Base-by-base conservation (phyloP, 2,113 vertebrate genomes). In the Gambusia holbrooki region DNA sequence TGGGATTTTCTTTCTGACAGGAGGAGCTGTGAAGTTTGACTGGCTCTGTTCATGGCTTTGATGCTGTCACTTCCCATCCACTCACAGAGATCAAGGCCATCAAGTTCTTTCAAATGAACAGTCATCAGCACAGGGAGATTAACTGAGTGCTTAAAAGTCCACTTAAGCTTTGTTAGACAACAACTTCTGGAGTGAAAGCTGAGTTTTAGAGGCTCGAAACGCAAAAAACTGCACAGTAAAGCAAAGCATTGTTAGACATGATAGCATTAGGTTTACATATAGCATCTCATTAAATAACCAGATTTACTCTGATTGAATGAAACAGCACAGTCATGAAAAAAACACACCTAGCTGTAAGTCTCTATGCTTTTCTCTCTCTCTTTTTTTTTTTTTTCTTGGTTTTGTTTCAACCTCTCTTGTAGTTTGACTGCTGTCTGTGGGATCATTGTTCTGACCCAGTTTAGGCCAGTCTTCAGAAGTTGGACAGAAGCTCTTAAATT, bases 11-110 rank as follows among this genome's bases (percentile, higher is more conserved):
- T 81, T 73, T 85, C 87, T 88, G 89, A 90, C 91, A 88, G 90
- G 86, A 90, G 89, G 84, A 76, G 87, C 92, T 91, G 83, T 91
- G 90, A 92, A 92, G 91, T 94, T 94, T 91, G 90, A 93, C 90
- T 80, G 88, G 89, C 88, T 92, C 87, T 86, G 89, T 88, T 93
- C 90, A 81, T 79, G 51, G 88, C 93, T 94, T 93, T 93, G 92
- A 92, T 90, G 90, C 93, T 89, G 93, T 93, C 93, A 92, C 93
- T 92, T 94, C 83, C 85, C 79, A 92, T 93, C 85, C 86, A 87
- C 84, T 93, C 93, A 92, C 61, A 87, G 81, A 89, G 89, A 94
- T 94, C 91, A 93, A 89, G 89, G 85, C 91, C 87, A 93, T 94
- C 93, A 92, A 88, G 77, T 79, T 84, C 88, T 92, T 88, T 92